Evolutionary conservation across 2,113 vertebrate species (phyloP).

Genomic region (Pygathrix nemaeus): DNA sequence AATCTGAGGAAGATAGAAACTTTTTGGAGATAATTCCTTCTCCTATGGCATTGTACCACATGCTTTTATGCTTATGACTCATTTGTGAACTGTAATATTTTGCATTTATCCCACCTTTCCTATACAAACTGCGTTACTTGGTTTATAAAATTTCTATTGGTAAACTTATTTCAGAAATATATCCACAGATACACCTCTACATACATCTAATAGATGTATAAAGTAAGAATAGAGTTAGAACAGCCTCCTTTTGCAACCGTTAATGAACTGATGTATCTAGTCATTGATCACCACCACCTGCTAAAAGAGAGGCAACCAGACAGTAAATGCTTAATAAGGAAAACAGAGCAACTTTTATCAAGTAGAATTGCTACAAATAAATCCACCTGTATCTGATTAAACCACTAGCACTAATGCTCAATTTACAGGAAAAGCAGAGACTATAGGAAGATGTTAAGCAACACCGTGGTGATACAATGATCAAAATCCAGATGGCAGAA

Average conservation of each 20-base stretch:
- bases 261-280: background rate
- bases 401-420: background rate
- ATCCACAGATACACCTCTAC: background rate
- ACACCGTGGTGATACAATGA: background rate
- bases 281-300: background rate
- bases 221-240: background rate
- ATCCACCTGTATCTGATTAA: background rate
- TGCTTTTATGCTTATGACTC: background rate
- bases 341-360: background rate
- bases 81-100: background rate
- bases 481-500: background rate
- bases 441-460: background rate
- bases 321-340: background rate
- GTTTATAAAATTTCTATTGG: background rate
- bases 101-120: background rate
- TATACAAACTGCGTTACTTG: background rate
- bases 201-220: background rate
- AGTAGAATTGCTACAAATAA: background rate
- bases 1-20: conserved; percentile 52
- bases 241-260: background rate
- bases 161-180: background rate
- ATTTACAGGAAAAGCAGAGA: background rate
- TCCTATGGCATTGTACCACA: background rate
- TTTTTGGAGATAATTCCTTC: background rate
- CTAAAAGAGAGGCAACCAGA: background rate